Evolutionary conservation across 1,140 invertebrate genomes (phyloP).

Genomic region (Drosophila leontia): DNA sequence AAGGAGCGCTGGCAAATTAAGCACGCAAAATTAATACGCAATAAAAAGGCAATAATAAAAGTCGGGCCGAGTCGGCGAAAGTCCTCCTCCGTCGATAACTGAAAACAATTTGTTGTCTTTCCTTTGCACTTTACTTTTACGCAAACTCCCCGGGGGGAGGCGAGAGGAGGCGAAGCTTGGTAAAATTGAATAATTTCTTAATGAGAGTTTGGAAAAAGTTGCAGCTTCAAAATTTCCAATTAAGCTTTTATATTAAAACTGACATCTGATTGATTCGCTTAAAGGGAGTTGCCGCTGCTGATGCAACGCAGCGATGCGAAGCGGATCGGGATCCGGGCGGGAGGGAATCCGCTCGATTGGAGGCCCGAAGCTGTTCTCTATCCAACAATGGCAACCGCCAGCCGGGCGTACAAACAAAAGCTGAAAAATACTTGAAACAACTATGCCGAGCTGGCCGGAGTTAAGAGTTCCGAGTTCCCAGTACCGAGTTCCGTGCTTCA

Average conservation of each 20-base stretch:
- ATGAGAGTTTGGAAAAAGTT: constrained; percentile 57
- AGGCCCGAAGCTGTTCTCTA: constrained; percentile 12
- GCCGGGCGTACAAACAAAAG: constrained; percentile 70
- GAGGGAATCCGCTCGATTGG: constrained; percentile 9
- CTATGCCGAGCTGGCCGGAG: constrained; percentile 60
- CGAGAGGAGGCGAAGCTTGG: not conserved
- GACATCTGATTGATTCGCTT: constrained; percentile 77
- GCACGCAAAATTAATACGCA: constrained; percentile 84
- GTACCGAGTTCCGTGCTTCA: constrained; percentile 25
- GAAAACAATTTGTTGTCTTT: constrained; percentile 74
- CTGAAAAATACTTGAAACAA: constrained; percentile 78
- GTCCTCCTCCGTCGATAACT: constrained; percentile 45
- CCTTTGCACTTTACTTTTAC: constrained; percentile 58
- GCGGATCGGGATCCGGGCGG: not conserved
- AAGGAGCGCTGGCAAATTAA: constrained; percentile 67
- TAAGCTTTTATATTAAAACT: constrained; percentile 77
- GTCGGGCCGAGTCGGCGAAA: constrained; percentile 36
- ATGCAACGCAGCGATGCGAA: constrained; percentile 5
- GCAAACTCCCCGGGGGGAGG: not conserved
- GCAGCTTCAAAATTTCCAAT: constrained; percentile 61
- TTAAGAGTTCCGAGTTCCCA: constrained; percentile 16
- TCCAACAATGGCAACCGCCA: constrained; percentile 54
- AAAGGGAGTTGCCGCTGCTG: constrained; percentile 30
- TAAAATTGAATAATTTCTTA: constrained; percentile 73
- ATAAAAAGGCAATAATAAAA: constrained; percentile 84